Percentiles rank a stretch among this genome's conserved stretches.
These are phyloP conservation scores for Zeuzera pyrina DNA, from an alignment of 2,888 invertebrate species.

Conservation along the genomic window DNA sequence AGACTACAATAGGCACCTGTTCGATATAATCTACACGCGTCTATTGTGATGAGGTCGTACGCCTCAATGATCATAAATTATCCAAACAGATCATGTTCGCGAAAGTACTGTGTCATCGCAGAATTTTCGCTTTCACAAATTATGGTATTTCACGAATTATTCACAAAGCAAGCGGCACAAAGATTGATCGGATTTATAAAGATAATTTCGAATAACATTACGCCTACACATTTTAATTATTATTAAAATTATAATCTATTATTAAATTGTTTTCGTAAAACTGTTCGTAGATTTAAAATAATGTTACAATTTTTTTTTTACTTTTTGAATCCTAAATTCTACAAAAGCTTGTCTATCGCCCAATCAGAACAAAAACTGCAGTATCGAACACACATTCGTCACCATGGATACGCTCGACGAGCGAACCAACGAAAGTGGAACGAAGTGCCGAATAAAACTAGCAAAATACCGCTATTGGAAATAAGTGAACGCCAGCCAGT, in stretches of 20 bases:
- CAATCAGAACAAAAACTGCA: conserved; percentile 8
- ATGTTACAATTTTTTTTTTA: no score
- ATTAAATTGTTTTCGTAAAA: no score
- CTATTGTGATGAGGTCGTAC: conserved; percentile 15
- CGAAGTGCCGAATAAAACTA: conserved; percentile 38
- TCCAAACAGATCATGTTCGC: conserved; percentile 9
- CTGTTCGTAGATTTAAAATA: no score
- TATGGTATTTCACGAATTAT: no score
- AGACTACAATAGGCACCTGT: no score
- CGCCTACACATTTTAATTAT: no score
- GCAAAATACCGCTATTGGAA: conserved; percentile 27
- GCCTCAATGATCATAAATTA: conserved; percentile 11
- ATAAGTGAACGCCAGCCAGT: conserved; percentile 14
- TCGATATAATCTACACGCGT: conserved; percentile 5
- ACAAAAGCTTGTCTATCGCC: no score
- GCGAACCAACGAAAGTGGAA: conserved; percentile 49
- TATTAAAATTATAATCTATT: no score
- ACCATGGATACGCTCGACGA: conserved; percentile 47
- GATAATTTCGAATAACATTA: no score
- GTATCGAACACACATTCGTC: conserved; percentile 44
- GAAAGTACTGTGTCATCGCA: conserved; percentile 19
- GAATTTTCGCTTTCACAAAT: conserved; percentile 17
- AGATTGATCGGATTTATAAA: no score
- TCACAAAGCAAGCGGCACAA: no score
- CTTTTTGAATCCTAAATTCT: no score